Percentiles rank a stretch among this genome's conserved stretches.
Conservation (phyloP, 1,140 invertebrate species). For the Camponotus pennsylvanicus region DNA sequence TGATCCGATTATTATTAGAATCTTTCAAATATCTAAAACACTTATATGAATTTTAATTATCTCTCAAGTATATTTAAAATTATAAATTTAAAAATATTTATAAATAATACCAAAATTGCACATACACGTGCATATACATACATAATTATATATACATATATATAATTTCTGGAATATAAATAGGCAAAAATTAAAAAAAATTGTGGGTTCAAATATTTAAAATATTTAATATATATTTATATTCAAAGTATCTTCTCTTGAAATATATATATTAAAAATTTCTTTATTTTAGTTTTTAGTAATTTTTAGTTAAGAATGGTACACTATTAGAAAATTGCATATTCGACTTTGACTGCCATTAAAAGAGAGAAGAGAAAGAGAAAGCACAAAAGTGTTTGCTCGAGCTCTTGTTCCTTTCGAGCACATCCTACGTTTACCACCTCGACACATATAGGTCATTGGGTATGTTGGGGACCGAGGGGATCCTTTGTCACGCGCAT, state of each 20-base stretch:
- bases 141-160: background rate
- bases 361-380: constrained; percentile 26
- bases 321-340: background rate
- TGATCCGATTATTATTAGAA: too few relatives aligned
- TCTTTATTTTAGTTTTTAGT: background rate
- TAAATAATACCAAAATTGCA: too few relatives aligned
- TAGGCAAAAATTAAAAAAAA: background rate
- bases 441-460: constrained; percentile 72
- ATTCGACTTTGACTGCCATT: background rate
- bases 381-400: constrained; percentile 36
- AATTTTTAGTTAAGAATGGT: background rate
- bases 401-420: constrained; percentile 24
- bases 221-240: background rate
- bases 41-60: too few relatives aligned
- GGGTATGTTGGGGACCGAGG: constrained; percentile 51
- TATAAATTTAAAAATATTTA: too few relatives aligned
- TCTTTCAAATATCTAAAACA: too few relatives aligned
- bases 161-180: too few relatives aligned
- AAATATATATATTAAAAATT: background rate
- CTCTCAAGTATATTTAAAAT: too few relatives aligned
- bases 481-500: constrained; percentile 62
- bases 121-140: background rate
- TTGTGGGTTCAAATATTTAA: constrained; percentile 1
- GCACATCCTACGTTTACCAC: constrained; percentile 22
- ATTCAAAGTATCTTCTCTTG: background rate